Evolutionary conservation across 2,888 invertebrate species (phyloP), one percentile per base, ranked within the genome.

Genomic region (Pyrocoelia pectoralis): DNA sequence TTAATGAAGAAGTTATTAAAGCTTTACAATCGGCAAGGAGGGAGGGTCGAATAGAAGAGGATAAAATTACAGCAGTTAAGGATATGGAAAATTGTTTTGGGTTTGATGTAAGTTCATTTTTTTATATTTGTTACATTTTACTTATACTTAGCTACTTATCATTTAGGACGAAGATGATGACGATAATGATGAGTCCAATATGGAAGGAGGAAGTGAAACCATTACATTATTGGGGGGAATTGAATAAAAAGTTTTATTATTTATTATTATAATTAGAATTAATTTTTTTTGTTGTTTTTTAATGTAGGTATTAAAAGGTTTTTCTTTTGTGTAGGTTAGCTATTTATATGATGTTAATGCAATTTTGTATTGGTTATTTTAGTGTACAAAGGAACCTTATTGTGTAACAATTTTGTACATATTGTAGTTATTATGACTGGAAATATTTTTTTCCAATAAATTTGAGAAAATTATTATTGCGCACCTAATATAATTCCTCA

Each of bases 21-120:
- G 81, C 81, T 1, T 66, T 83, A 29, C 79, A 80, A 64, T 76
- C 77, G 1, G 79, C 79, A 19, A 74, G 79, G 68, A 76, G 80
- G 68, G 71, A 79, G 33, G 70, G 74, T n/a, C 77, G 78, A 66
- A 70, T 72, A 24, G 75, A 77, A 61, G 70, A 74, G 17, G 73
- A 78, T 48, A 79, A 79, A 72, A 79, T 82, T 61, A 82, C 83
- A 64, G 74, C 85, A 5, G 83, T 86, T 72, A 88, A 88, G 71
- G 93, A 93, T 66, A 89, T 92, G 81, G 88, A 91, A 76, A 88
- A 88, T 13, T 94, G 93, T 79, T 94, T 94, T 70, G 93, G 93
- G 1, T 93, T 94, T 81, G 93, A 93, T 79, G 92, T 89, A 77
- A 84, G 85, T 84, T 60, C 58, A 40, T 15, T 14, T 14, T 38